These are phyloP conservation scores for Carcinoscorpius rotundicauda DNA, from an alignment of 1,140 invertebrate species.

Conservation along the genomic window DNA sequence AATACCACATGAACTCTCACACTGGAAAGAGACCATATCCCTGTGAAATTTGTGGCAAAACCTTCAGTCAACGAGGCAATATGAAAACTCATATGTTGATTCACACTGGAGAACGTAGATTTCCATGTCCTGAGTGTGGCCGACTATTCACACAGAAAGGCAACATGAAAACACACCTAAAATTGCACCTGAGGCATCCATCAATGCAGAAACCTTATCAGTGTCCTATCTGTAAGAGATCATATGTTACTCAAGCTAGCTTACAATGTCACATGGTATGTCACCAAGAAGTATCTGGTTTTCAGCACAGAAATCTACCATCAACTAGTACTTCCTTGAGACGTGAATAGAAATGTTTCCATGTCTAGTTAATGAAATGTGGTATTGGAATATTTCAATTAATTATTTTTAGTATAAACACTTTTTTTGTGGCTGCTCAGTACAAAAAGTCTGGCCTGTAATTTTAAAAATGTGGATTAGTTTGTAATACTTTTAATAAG, in stretches of 20 bases:
- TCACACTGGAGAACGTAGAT: constrained; percentile 56
- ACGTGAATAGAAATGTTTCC: no score
- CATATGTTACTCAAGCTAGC: constrained; percentile 19
- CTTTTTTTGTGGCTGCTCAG: no score
- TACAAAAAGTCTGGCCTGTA: no score
- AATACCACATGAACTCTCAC: constrained; percentile 90
- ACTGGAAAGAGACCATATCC: constrained; percentile 96
- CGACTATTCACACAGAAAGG: constrained; percentile 40
- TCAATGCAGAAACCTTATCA: constrained; percentile 54
- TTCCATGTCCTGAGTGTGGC: constrained; percentile 33
- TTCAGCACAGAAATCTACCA: no score
- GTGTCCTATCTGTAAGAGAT: constrained; percentile 57
- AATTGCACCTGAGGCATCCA: constrained; percentile 59
- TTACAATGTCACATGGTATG: constrained; percentile 19
- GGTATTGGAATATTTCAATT: no score
- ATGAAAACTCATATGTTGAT: constrained; percentile 62
- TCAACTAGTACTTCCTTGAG: no score
- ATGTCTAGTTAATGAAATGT: no score
- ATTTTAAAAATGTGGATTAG: no score
- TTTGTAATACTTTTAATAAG: no score
- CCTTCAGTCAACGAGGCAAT: constrained; percentile 73
- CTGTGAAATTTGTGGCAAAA: constrained; percentile 92
- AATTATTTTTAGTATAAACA: no score
- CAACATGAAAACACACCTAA: constrained; percentile 56
- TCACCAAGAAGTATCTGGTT: not conserved